Conservation (phyloP, 2,888 invertebrate genomes). For the Onthophagus sagittarius region DNA sequence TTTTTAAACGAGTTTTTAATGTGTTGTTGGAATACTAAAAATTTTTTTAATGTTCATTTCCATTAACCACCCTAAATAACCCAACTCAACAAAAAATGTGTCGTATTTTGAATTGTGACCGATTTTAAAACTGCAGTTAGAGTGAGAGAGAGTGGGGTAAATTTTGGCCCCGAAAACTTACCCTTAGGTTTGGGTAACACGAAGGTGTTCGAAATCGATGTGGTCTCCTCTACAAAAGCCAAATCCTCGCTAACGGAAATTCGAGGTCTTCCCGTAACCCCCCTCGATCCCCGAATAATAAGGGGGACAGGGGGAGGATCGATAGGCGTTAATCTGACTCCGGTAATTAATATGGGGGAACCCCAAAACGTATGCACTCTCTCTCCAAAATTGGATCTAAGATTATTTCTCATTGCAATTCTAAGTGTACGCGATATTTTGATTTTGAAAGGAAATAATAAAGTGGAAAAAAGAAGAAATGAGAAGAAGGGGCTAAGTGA, state of each 20-base stretch:
- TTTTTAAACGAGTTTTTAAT: too few species aligned
- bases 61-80: too few species aligned
- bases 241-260: neutral
- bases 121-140: too few species aligned
- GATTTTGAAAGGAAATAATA: neutral
- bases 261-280: neutral
- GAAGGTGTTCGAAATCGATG: neutral
- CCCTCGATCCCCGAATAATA: neutral
- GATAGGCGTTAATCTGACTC: constrained; percentile 5
- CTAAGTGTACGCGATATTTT: too few species aligned
- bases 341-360: constrained; percentile 4
- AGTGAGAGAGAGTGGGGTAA: neutral
- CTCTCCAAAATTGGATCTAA: neutral
- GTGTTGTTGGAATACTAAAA: too few species aligned
- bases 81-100: too few species aligned
- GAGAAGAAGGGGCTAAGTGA: neutral
- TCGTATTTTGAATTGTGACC: too few species aligned
- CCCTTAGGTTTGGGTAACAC: neutral
- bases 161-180: neutral
- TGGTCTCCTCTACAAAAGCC: neutral
- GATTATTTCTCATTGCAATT: neutral
- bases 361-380: neutral
- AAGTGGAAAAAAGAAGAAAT: neutral
- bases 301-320: constrained; percentile 1
- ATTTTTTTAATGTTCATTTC: too few species aligned